Percentiles rank a stretch among this genome's conserved stretches.
Evolutionary conservation across 2,888 invertebrate genomes (phyloP).

Genomic region (Thecocarcelia acutangulata): DNA sequence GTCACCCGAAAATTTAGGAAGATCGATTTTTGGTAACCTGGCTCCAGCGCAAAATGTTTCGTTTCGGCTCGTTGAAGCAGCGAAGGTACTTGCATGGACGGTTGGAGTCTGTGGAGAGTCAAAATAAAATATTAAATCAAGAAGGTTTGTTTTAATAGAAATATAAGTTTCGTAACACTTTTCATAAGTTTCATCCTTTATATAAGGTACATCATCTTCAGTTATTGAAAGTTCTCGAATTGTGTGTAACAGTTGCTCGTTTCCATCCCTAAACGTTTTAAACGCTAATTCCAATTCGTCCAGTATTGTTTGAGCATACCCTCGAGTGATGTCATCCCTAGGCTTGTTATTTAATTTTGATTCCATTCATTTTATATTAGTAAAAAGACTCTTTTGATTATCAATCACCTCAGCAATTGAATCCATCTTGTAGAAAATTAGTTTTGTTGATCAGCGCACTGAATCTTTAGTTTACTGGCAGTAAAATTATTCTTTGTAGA

Average conservation of each 20-base stretch:
- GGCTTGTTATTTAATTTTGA: conserved; percentile 4
- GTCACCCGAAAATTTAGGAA: conserved; percentile 55
- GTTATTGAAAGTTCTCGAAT: conserved; percentile 34
- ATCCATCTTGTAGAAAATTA: conserved; percentile 19
- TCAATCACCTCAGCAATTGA: conserved; percentile 22
- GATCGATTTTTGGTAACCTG: conserved; percentile 50
- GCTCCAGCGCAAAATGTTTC: conserved; percentile 39
- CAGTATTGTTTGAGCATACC: conserved; percentile 28
- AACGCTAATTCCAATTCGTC: conserved; percentile 42
- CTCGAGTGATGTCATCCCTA: not conserved
- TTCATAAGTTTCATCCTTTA: conserved; percentile 28
- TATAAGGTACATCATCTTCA: conserved; percentile 33
- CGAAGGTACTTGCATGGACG: conserved; percentile 51
- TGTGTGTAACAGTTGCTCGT: conserved; percentile 36
- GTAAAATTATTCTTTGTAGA: not conserved
- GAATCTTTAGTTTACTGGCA: not conserved
- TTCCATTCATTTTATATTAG: conserved; percentile 30
- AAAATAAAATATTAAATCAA: conserved; percentile 49
- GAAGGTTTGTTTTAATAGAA: conserved; percentile 33
- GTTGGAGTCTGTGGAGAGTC: conserved; percentile 40
- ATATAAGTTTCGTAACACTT: conserved; percentile 47
- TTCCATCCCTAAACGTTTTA: conserved; percentile 51
- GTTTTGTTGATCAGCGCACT: not conserved
- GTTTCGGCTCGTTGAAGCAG: conserved; percentile 24
- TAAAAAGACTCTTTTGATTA: conserved; percentile 2